These are phyloP conservation scores for Drepanosiphum platanoidis DNA, from an alignment of 2,888 invertebrate genomes.

Conservation along the genomic window DNA sequence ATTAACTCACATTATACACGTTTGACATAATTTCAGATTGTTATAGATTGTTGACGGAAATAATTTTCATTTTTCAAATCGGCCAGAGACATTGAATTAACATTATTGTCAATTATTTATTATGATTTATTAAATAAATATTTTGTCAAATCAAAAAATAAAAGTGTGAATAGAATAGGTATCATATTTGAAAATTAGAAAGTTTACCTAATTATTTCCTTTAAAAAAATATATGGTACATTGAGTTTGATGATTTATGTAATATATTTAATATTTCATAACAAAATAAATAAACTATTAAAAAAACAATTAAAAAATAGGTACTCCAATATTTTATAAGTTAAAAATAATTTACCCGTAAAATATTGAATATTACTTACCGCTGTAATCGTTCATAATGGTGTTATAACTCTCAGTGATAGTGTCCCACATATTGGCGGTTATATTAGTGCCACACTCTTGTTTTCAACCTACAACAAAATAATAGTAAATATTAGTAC, in stretches of 20 bases:
- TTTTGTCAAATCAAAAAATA: neutral
- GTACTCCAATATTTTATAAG: neutral
- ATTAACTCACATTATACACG: no score
- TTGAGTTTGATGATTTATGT: neutral
- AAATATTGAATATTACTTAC: constrained; percentile 48
- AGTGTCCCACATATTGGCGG: constrained; percentile 10
- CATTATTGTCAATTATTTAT: no score
- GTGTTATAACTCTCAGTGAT: constrained; percentile 26
- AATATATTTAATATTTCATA: neutral
- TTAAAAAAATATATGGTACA: no score
- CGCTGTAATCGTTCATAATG: constrained; percentile 63
- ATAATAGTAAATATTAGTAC: no score
- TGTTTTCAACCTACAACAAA: neutral
- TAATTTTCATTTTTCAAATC: no score
- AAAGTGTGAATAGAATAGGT: neutral
- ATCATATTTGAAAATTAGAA: neutral
- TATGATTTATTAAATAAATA: no score
- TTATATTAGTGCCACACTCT: neutral
- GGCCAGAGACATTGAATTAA: no score
- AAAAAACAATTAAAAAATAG: constrained; percentile 1
- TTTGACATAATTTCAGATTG: no score
- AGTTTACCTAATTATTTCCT: neutral
- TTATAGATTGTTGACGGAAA: no score
- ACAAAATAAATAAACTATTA: neutral
- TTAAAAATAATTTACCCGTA: neutral